phyloP scores from a whole-genome alignment of 2,113 vertebrate genomes.

The Chitala chitala region DNA sequence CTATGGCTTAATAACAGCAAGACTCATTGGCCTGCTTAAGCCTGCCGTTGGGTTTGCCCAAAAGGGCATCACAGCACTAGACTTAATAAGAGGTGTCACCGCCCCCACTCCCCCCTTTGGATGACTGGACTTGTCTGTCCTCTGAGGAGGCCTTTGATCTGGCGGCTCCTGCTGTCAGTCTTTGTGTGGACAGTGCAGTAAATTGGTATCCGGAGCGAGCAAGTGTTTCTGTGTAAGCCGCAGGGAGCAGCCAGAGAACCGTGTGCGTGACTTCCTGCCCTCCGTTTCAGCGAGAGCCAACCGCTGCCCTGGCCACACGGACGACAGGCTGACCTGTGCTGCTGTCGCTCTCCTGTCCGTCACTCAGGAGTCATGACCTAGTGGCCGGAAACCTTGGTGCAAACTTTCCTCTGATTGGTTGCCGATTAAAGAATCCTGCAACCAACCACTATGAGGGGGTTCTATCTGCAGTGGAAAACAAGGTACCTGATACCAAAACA shows the following conservation, averaged over 20 bases:
- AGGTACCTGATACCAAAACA: too few species aligned
- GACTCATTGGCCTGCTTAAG: background rate
- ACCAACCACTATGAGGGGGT: too few species aligned
- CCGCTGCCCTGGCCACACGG: too few species aligned
- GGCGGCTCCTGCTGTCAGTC: background rate
- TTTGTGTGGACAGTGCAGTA: too few species aligned
- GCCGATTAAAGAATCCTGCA: background rate
- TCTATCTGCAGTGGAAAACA: background rate
- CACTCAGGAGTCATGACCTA: too few species aligned
- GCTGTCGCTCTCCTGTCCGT: too few species aligned
- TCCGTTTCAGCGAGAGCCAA: too few species aligned
- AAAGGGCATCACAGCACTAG: background rate
- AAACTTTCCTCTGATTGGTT: too few species aligned
- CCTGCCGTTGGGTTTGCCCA: too few species aligned
- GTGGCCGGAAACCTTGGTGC: too few species aligned
- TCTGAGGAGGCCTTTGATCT: background rate
- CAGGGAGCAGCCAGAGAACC: background rate
- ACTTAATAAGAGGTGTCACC: background rate
- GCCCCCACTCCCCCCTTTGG: background rate
- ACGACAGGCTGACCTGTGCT: too few species aligned
- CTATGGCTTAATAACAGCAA: background rate
- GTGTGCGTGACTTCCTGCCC: background rate
- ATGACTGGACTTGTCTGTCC: background rate
- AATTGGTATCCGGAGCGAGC: background rate
- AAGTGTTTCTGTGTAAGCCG: background rate